phyloP scores from a whole-genome alignment of 1,140 invertebrate genomes.

The Hydropsyche tenuis region DNA sequence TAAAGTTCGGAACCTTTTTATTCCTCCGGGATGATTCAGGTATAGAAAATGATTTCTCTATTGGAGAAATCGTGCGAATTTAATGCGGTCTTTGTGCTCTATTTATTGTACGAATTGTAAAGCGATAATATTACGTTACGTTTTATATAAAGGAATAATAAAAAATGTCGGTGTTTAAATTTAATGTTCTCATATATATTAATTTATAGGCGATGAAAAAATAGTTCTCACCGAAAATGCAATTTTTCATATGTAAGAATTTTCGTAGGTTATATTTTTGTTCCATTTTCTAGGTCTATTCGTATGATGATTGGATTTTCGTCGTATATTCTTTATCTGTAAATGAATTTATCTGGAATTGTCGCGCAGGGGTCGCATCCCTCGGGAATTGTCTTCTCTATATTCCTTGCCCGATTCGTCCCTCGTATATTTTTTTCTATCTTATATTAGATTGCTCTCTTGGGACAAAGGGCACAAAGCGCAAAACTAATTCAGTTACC shows the following conservation, averaged over 20 bases:
- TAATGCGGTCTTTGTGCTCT: background rate
- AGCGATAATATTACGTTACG: no score
- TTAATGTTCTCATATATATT: no score
- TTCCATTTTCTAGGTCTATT: no score
- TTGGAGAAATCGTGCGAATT: slow-evolving; percentile 22
- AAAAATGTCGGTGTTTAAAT: no score
- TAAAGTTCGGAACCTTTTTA: slow-evolving; percentile 15
- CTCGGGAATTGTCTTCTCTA: background rate
- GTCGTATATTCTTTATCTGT: slow-evolving; percentile 27
- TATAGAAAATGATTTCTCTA: slow-evolving; percentile 18
- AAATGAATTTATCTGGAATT: slow-evolving; percentile 26
- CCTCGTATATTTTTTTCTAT: slow-evolving; percentile 11
- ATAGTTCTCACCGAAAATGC: no score
- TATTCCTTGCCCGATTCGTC: slow-evolving; percentile 2
- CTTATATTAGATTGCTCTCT: slow-evolving; percentile 21
- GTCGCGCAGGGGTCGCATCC: slow-evolving; percentile 17
- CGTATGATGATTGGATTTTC: background rate
- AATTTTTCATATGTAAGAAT: no score
- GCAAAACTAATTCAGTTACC: slow-evolving; percentile 19
- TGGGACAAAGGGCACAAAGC: slow-evolving; percentile 8
- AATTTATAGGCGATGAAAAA: no score
- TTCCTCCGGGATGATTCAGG: background rate
- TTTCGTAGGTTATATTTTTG: no score
- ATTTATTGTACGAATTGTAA: no score
- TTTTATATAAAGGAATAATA: no score